Conservation (phyloP, 1,140 invertebrate genomes). For the Zaprionus inermis region DNA sequence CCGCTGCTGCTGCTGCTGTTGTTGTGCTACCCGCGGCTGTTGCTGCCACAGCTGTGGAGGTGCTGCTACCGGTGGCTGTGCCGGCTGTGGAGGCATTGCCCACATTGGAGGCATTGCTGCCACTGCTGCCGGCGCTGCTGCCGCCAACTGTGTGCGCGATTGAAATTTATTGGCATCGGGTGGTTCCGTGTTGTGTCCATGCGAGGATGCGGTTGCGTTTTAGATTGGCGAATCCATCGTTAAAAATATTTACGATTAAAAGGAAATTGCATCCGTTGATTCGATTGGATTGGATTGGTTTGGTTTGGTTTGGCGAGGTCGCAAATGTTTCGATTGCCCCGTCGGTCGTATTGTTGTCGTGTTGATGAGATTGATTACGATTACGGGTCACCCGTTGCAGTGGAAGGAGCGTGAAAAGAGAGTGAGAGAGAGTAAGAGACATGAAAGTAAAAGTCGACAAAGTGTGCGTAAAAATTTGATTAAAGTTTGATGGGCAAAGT, state of each 20-base stretch:
- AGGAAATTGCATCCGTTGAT: slow-evolving; percentile 82
- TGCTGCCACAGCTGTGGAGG: slow-evolving; percentile 62
- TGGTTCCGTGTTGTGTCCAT: slow-evolving; percentile 15
- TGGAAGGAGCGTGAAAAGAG: slow-evolving; percentile 9
- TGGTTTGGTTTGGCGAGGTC: slow-evolving; percentile 54
- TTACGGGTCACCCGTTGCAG: slow-evolving; percentile 42
- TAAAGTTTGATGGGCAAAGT: slow-evolving; percentile 72
- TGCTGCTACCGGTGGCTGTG: slow-evolving; percentile 69
- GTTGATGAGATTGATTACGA: slow-evolving; percentile 81
- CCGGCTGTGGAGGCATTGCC: slow-evolving; percentile 67
- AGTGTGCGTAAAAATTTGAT: slow-evolving; percentile 76
- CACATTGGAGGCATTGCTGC: slow-evolving; percentile 75
- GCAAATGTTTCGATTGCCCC: slow-evolving; percentile 25
- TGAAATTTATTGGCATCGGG: slow-evolving; percentile 76
- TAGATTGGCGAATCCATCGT: slow-evolving; percentile 70
- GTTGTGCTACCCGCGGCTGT: slow-evolving; percentile 26
- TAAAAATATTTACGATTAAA: slow-evolving; percentile 83
- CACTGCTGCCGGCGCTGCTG: slow-evolving; percentile 74
- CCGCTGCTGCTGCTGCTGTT: slow-evolving; percentile 61
- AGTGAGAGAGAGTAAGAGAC: slow-evolving; percentile 49
- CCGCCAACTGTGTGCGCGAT: slow-evolving; percentile 73
- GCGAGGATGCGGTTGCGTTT: slow-evolving; percentile 57
- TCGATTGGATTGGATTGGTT: slow-evolving; percentile 74
- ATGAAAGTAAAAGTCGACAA: slow-evolving; percentile 70
- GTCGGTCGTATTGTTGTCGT: slow-evolving; percentile 63